Conservation (phyloP, 2,113 vertebrate species). For the Plestiodon gilberti region DNA sequence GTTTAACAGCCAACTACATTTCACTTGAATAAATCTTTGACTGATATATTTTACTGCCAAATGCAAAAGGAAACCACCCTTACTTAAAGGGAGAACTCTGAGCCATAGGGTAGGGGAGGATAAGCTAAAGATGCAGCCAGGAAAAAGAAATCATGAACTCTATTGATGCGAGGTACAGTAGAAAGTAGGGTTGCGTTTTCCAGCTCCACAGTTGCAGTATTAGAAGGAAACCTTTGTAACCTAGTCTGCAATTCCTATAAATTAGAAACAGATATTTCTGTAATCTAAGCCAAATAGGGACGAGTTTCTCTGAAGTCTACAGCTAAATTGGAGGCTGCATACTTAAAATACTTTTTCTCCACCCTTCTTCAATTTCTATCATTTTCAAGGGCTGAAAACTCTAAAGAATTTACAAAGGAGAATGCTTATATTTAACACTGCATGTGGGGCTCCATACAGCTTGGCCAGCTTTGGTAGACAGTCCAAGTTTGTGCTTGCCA, state of each 20-base stretch:
- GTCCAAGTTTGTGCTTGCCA: background rate
- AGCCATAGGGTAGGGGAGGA: background rate
- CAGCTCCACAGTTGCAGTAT: background rate
- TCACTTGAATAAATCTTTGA: background rate
- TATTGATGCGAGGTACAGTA: background rate
- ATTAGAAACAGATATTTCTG: too few species aligned
- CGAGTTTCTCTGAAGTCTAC: background rate
- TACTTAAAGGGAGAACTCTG: background rate
- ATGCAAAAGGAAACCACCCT: background rate
- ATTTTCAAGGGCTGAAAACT: background rate
- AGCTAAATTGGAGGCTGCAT: background rate
- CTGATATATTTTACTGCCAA: background rate
- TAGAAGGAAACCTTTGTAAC: too few species aligned
- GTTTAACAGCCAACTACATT: background rate
- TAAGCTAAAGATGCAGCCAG: background rate
- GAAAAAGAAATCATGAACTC: background rate
- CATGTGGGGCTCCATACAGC: background rate
- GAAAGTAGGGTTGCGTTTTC: background rate
- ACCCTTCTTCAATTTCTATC: background rate
- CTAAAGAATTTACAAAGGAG: background rate
- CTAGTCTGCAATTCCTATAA: background rate
- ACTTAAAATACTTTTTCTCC: background rate
- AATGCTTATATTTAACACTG: background rate
- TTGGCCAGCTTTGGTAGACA: background rate
- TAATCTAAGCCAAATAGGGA: background rate